Evolutionary conservation across 1,140 invertebrate genomes (phyloP).

Genomic region (Drosophila truncata): DNA sequence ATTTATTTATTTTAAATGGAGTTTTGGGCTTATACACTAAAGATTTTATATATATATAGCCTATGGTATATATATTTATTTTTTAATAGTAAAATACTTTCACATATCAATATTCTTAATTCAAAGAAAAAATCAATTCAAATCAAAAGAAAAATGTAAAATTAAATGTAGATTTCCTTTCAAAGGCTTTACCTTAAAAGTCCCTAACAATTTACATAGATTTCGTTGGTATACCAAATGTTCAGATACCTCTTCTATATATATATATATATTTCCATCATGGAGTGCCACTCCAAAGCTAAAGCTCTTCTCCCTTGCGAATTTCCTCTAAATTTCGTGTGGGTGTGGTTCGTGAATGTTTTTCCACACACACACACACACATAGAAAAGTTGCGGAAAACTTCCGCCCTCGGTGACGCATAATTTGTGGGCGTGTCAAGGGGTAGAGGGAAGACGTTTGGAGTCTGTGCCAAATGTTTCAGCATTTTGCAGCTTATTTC

Average conservation of each 20-base stretch:
- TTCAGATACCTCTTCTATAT: not conserved
- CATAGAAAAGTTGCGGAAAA: constrained; percentile 39
- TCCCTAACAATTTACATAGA: not conserved
- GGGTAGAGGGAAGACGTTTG: constrained; percentile 1
- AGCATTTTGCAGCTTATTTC: constrained; percentile 62
- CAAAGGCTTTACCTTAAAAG: not conserved
- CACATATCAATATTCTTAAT: not conserved
- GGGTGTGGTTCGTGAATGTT: constrained; percentile 37
- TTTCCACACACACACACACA: constrained; percentile 16
- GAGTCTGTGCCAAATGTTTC: constrained; percentile 41
- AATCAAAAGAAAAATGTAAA: not conserved
- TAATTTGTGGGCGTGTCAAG: constrained; percentile 54
- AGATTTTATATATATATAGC: not conserved
- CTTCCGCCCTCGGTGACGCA: constrained; percentile 44
- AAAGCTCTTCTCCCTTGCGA: constrained; percentile 19
- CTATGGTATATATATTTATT: not conserved
- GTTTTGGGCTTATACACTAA: not conserved
- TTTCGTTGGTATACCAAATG: not conserved
- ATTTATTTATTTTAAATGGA: not conserved
- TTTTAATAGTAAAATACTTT: not conserved
- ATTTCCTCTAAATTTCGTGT: constrained; percentile 38
- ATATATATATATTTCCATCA: not conserved
- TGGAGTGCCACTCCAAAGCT: constrained; percentile 27
- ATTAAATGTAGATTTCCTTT: not conserved
- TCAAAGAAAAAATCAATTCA: not conserved